Evolutionary conservation across 53 echinoderm and acorn worm genomes (phyloP), one percentile per base, ranked within the genome.

Genomic region (Paracentrotus lividus): DNA sequence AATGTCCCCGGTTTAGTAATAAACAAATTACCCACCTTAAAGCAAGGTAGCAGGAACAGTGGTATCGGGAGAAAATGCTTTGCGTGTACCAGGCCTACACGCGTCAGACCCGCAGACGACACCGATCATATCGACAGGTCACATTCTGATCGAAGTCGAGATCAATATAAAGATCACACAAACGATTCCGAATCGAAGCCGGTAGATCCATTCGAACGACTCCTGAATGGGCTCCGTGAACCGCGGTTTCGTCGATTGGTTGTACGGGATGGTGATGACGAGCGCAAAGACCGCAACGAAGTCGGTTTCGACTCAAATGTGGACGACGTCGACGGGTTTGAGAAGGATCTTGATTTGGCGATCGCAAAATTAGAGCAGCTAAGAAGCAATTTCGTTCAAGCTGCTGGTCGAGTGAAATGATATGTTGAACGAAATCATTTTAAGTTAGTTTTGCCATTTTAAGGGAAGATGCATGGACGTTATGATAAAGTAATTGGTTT

Each of bases 161-260:
- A 88, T 42, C 31, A 8, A 88, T 6, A 58, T 27, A 24, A 12
- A 33, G 23, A 88, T 56, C 13, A 43, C 27, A 42, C 24, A 26
- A 34, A 40, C 44, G 6, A 89, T 13, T 43, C 38, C 45, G 64
- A 89, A 20, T 20, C 24, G 7, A 34, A 61, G 12, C 12, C 65
- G 61, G 24, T 43, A 38, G 89, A 89, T 89, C 89, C 89, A 42
- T 89, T 89, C 65, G 89, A 58, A 43, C 55, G 64, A 57, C 65
- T 89, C 9, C 27, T 89, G 12, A 64, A 40, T 21, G 64, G 89
- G 40, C 60, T 89, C 65, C 55, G 60, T 8, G 61, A 89, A 44
- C 89, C 89, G 26, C n/a, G 43, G 89, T 89, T 89, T 44, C 89
- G 64, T 55, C 55, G 89, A n/a, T 34, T 89, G 5, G 89, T 86